These are phyloP conservation scores for western clawed frog (Xenopus tropicalis) DNA, from an alignment of 2,113 vertebrate species.

Conservation along the genomic window DNA sequence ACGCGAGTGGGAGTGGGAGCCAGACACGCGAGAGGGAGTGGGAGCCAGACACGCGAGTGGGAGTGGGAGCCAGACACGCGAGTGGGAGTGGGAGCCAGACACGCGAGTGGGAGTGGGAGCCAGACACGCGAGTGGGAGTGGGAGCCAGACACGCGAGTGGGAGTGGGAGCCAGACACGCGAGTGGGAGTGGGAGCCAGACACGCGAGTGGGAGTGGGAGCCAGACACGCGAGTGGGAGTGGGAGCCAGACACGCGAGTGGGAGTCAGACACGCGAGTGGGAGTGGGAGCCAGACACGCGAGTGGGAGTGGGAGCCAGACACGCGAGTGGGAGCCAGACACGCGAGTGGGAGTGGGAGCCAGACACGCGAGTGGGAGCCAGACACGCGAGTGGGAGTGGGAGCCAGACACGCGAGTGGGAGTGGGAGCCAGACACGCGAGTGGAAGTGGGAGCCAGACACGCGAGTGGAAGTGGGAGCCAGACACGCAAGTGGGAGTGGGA, in stretches of 20 bases:
- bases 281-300: slow-evolving; percentile 31
- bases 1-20: background rate
- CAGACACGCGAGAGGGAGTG: slow-evolving; percentile 46
- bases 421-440: slow-evolving; percentile 38
- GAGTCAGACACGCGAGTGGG: no score
- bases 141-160: slow-evolving; percentile 38
- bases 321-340: slow-evolving; percentile 25
- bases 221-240: background rate
- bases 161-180: slow-evolving; percentile 50
- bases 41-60: slow-evolving; percentile 49
- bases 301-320: slow-evolving; percentile 48
- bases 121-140: no score
- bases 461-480: slow-evolving; percentile 42
- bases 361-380: background rate
- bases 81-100: background rate
- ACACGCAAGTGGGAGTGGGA: background rate
- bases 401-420: no score
- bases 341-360: background rate
- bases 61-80: slow-evolving; percentile 21
- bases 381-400: background rate
- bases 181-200: slow-evolving; percentile 39
- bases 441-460: slow-evolving; percentile 48
- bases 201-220: background rate
- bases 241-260: background rate
- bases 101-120: background rate